Evolutionary conservation across 2,797 vertebrate genomes (phyloP), one percentile per base, ranked within the genome.

Genomic region (Thunnus albacares): DNA sequence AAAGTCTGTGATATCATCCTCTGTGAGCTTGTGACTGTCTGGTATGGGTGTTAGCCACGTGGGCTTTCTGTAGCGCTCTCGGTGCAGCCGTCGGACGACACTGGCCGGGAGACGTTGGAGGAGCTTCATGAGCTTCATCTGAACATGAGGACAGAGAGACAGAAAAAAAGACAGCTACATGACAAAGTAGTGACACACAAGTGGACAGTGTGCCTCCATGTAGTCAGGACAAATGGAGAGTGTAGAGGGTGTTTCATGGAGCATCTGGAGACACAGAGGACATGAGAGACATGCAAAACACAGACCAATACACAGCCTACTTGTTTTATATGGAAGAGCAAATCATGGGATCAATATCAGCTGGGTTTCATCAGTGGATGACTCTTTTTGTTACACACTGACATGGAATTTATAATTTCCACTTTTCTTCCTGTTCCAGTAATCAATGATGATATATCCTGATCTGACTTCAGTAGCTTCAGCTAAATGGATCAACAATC

Each of bases 51-150:
- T 97, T 52, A 98, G 91, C 98, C 98, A 99, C 0, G 97, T 96
- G 18, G 92, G 92, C 82, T 97, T 99, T 89, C 95, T 96, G 93
- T 97, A 98, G 85, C 98, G 96, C 87, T 99, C 98, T 20, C 97
- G 94, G 94, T 99, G 97, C 61, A 99, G 91, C 91, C 98, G 96
- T 77, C 97, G 96, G 59, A 99, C 97, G 84, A 99, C 95, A 0
- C 96, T 94, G 66, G 96, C 96, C 28, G 98, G 98, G 83, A 99
- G 89, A 55, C 97, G 96, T 38, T 99, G 98, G 28, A 99, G 95
- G 22, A 99, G 95, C 91, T 98, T 99, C 98, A 99, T 99, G 88
- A 99, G 96, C 77, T 99, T 99, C 96, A 97, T 97, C 98, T 99
- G 93, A 35, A 79, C 45, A 59, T 41, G 57, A 77, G 26, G 49